Percentiles rank a stretch among this genome's conserved stretches.
phyloP scores from a whole-genome alignment of 1,140 invertebrate species.

The Nomia melanderi region DNA sequence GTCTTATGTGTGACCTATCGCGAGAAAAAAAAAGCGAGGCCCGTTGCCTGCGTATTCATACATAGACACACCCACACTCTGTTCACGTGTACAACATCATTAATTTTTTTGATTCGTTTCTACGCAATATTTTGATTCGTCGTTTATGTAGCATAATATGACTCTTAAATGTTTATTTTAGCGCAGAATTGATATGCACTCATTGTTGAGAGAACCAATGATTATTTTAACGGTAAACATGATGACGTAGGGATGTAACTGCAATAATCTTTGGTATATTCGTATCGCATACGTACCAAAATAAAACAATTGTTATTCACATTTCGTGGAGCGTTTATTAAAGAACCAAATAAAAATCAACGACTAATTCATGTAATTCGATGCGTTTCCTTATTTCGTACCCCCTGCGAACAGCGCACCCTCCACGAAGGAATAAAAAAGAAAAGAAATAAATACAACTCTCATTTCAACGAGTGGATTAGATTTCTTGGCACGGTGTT shows the following conservation, averaged over 20 bases:
- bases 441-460: neutral
- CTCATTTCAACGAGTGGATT: constrained; percentile 1
- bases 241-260: neutral
- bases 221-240: neutral
- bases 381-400: neutral
- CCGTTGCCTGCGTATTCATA: neutral
- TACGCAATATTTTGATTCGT: too few relatives aligned
- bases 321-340: constrained; percentile 14
- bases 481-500: constrained; percentile 45
- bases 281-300: constrained; percentile 15
- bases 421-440: neutral
- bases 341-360: constrained; percentile 41
- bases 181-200: constrained; percentile 51
- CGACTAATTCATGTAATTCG: neutral
- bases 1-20: neutral
- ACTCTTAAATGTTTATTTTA: constrained; percentile 15
- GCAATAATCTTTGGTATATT: constrained; percentile 27
- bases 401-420: too few relatives aligned
- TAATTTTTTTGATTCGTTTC: too few relatives aligned
- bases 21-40: neutral
- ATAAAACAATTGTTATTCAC: constrained; percentile 12
- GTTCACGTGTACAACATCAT: constrained; percentile 2
- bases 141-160: too few relatives aligned
- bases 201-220: constrained; percentile 22
- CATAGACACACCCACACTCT: too few relatives aligned